Base-by-base conservation (phyloP, 37 sponge, comb jelly and placozoan species). In the Geodia barretti region DNA sequence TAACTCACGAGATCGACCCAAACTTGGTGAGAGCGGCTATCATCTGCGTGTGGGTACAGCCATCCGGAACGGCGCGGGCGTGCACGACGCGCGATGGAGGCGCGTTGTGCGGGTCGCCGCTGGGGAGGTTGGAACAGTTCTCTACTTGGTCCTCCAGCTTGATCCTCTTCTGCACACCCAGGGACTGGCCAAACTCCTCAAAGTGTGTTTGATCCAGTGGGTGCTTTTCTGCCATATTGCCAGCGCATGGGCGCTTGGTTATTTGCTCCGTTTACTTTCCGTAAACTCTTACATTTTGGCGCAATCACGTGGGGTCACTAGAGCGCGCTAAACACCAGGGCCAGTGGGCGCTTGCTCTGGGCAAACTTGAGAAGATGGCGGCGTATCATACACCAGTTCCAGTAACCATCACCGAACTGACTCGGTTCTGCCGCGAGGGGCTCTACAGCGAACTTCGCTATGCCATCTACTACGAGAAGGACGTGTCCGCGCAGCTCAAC, bases 51-150 rank as follows among this genome's bases (percentile, higher is more conserved):
- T 82, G 86, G 23, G 87, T 92, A 54, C 92, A 92, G n/a, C 96
- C 96, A 43, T 95, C 96, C n/a, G 96, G 92, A 4, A 95, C 92
- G 23, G 92, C 92, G 24, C 96, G 71, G 0, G 90, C 96, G 75
- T 95, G 96, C 37, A 95, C 90, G 0, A 95, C 96, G 0, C 87
- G 90, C 20, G 96, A 95, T 2, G 89, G 84, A 34, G 96, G 85
- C n/a, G 96, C 80, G 63, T 92, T 87, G 67, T 95, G 96, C 2
- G 95, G 95, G 72, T 95, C 95, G 11, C 82, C 65, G 4, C 73
- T 42, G 59, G 76, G 25, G 84, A 64, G 41, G 9, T 29, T 36
- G 73, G 23, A 24, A 42, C 21, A 17, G 65, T 65, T 17, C 29
- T 65, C 31, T 73, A 76, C 79, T 58, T 87, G 81, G n/a, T 93